phyloP scores from a whole-genome alignment of 2,113 vertebrate species.

The Ictalurus furcatus region DNA sequence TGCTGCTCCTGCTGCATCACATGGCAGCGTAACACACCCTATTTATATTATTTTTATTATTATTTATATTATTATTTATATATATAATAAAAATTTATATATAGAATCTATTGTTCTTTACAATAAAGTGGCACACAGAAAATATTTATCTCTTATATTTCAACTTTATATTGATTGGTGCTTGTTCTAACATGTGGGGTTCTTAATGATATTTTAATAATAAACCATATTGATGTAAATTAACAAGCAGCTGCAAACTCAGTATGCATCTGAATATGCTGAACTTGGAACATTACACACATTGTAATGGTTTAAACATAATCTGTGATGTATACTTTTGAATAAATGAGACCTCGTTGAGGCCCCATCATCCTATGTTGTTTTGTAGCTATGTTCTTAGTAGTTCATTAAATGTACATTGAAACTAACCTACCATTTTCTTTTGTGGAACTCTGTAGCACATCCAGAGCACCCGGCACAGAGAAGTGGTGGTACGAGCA shows the following conservation, averaged over 20 bases:
- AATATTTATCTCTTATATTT: background rate
- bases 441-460: conserved; percentile 74
- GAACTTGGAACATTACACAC: background rate
- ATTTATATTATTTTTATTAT: no score
- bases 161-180: background rate
- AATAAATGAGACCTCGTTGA: background rate
- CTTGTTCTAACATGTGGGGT: background rate
- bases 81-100: no score
- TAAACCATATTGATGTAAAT: conserved; percentile 1
- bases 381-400: background rate
- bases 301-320: background rate
- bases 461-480: conserved; percentile 82
- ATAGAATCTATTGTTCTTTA: background rate
- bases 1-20: background rate
- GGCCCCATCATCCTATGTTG: background rate
- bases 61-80: no score
- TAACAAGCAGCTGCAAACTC: conserved; percentile 3
- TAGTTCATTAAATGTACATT: background rate
- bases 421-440: no score
- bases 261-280: background rate
- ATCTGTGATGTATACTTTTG: background rate
- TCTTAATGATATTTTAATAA: background rate
- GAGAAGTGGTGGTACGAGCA: conserved; percentile 74
- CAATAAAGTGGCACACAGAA: background rate
- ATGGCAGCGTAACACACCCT: background rate